A percentile compares a stretch with the other conserved stretches of the same genome.
Conservation (phyloP, 2,113 vertebrate species). For the Silurus glanis region DNA sequence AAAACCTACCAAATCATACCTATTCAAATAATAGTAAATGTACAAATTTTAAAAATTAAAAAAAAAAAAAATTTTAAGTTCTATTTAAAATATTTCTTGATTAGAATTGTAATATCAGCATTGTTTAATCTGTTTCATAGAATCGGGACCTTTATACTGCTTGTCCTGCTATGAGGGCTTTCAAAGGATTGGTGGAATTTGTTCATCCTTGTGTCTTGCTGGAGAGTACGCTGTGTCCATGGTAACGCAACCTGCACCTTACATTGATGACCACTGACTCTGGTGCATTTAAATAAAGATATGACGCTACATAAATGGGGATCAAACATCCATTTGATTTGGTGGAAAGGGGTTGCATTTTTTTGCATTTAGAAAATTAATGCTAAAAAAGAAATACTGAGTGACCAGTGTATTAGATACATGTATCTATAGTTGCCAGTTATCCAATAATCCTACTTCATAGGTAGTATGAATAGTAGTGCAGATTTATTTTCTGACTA, state of each 20-base stretch:
- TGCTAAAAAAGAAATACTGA: not conserved
- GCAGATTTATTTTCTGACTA: not conserved
- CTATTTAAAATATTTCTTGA: not conserved
- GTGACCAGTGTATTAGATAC: not conserved
- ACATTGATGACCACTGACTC: not conserved
- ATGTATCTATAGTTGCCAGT: not conserved
- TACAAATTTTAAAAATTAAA: not conserved
- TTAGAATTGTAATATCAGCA: not conserved
- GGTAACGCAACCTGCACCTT: constrained; percentile 33
- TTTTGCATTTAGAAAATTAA: not conserved
- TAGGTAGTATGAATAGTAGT: not conserved
- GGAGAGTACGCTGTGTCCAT: constrained; percentile 36
- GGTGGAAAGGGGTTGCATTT: not conserved
- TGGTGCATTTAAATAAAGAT: not conserved
- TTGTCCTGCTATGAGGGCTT: constrained; percentile 47
- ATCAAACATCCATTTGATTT: not conserved
- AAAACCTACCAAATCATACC: no score
- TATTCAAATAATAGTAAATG: no score
- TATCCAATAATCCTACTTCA: not conserved
- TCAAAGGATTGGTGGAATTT: constrained; percentile 35
- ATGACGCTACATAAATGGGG: not conserved
- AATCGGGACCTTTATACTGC: constrained; percentile 29
- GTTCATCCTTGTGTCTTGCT: constrained; percentile 39
- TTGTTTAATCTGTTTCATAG: constrained; percentile 3
- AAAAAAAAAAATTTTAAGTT: not conserved